A percentile compares a stretch with the other conserved stretches of the same genome.
Evolutionary conservation across 2,888 invertebrate genomes (phyloP).

Genomic region (Phyllotreta striolata): DNA sequence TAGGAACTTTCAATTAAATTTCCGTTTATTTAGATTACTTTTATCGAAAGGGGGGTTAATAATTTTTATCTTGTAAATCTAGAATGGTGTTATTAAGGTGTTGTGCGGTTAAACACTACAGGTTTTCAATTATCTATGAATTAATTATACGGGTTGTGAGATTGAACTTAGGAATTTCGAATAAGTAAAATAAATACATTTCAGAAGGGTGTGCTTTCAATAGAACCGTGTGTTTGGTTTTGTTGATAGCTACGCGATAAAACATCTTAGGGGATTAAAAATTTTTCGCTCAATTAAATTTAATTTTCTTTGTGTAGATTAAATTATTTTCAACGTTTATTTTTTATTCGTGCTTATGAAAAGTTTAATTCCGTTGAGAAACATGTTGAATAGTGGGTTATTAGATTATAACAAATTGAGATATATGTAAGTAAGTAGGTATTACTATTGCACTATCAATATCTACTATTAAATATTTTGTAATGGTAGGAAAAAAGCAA

Average conservation of each 20-base stretch:
- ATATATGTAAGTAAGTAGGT: background rate
- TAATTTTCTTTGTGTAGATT: no score
- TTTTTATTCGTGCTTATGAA: no score
- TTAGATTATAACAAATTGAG: no score
- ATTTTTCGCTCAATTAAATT: no score
- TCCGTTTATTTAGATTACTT: slow-evolving; percentile 27
- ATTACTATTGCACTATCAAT: background rate
- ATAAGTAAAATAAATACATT: slow-evolving; percentile 24
- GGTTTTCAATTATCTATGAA: slow-evolving; percentile 32
- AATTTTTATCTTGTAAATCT: slow-evolving; percentile 29
- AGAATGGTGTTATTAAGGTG: slow-evolving; percentile 28
- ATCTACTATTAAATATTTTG: slow-evolving; percentile 2
- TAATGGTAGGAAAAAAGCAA: slow-evolving; percentile 8
- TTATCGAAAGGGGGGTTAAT: slow-evolving; percentile 28
- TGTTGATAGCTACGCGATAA: no score
- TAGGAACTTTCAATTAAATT: background rate
- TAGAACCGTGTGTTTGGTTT: background rate
- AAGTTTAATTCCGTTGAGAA: no score
- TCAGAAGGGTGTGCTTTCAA: slow-evolving; percentile 22
- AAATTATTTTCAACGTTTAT: no score
- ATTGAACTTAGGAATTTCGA: slow-evolving; percentile 25
- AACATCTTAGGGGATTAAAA: no score
- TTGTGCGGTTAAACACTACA: slow-evolving; percentile 30
- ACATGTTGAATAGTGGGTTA: no score
- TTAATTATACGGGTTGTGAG: slow-evolving; percentile 32